Percentiles rank a stretch among this genome's conserved stretches.
phyloP scores from a whole-genome alignment of 2,888 invertebrate genomes.

The Sphinx pinastri region DNA sequence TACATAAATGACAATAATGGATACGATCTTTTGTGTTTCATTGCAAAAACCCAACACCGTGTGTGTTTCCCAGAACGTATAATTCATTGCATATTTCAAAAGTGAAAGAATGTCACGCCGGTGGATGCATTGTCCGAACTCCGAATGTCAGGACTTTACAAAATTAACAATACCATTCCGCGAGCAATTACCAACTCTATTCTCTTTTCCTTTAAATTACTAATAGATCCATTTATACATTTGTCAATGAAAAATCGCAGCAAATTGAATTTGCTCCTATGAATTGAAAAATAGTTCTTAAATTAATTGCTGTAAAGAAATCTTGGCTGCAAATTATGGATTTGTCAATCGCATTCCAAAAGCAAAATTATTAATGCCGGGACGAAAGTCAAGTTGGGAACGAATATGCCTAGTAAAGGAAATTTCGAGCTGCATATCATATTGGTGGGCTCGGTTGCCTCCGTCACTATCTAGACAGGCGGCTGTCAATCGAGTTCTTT shows the following conservation, averaged over 20 bases:
- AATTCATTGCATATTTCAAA: constrained; percentile 18
- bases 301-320: neutral
- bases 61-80: constrained; percentile 14
- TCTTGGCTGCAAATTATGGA: neutral
- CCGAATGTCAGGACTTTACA: constrained; percentile 1
- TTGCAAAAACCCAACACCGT: neutral
- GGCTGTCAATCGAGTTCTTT: constrained; percentile 22
- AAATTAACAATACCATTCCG: neutral
- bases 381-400: constrained; percentile 4
- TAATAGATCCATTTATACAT: neutral
- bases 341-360: constrained; percentile 29
- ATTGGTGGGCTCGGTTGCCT: constrained; percentile 1
- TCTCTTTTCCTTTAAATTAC: neutral
- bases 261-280: neutral
- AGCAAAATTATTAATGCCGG: constrained; percentile 19
- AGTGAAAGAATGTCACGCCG: constrained; percentile 16
- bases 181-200: neutral
- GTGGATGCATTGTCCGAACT: constrained; percentile 13
- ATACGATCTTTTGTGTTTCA: constrained; percentile 9
- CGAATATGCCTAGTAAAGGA: neutral
- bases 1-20: neutral
- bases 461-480: constrained; percentile 23
- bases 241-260: constrained; percentile 7
- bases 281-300: neutral
- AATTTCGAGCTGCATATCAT: neutral